phyloP scores from a whole-genome alignment of 2,797 vertebrate species.

The Poliocrania exsul region DNA sequence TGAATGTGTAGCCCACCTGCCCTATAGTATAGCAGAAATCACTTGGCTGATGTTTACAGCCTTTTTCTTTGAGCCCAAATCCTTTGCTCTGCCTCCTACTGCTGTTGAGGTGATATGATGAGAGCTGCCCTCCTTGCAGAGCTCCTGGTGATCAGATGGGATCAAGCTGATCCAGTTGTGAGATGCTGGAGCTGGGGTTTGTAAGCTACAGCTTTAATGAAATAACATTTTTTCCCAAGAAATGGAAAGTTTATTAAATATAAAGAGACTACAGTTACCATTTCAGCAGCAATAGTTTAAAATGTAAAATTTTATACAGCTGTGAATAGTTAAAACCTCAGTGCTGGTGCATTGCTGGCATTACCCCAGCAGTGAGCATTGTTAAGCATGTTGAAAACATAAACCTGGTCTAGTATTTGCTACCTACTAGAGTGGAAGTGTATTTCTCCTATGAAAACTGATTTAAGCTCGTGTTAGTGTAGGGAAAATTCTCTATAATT shows the following conservation, averaged over 20 bases:
- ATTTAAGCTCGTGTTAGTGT: not conserved
- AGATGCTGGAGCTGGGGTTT: not conserved
- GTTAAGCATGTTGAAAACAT: not conserved
- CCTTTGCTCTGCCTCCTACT: not conserved
- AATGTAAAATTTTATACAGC: not conserved
- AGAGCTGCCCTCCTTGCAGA: not conserved
- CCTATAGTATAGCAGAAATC: not conserved
- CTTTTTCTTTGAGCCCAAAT: not conserved
- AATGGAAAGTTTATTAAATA: not conserved
- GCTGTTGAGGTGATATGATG: not conserved
- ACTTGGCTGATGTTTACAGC: not conserved
- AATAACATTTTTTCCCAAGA: not conserved
- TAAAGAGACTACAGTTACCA: not conserved
- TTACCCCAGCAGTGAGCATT: not conserved
- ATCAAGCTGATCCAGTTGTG: not conserved
- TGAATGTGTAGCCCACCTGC: accelerated
- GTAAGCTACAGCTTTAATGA: not conserved
- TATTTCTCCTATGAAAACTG: not conserved
- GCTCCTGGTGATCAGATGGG: not conserved
- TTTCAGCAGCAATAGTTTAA: not conserved
- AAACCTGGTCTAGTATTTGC: not conserved
- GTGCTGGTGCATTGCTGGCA: not conserved
- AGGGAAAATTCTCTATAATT: not conserved
- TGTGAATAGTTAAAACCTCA: not conserved
- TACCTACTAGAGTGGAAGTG: not conserved